Base-by-base conservation (phyloP, 2,797 vertebrate genomes). In the Vespertilio murinus region DNA sequence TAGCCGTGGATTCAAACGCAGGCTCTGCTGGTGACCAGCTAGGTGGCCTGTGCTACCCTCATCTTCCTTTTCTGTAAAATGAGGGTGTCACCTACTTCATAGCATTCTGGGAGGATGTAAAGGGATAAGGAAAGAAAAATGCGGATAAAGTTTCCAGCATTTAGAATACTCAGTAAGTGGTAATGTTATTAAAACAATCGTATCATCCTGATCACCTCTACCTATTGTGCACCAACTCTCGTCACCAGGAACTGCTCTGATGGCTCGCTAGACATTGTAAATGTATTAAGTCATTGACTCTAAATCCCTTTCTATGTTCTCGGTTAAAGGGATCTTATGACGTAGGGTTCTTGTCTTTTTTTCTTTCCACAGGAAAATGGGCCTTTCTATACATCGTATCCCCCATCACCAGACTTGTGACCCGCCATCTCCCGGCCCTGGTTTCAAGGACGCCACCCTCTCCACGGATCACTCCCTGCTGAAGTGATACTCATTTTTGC, bases 381-480 rank as follows among this genome's bases (percentile, higher is more conserved):
- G 96, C 98, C 98, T 61, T 98, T 98, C 96, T 98, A 97, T 85
- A 96, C 98, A 10, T 98, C 98, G 2, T 98, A 98, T 35, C 98
- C 98, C 65, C 98, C 99, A n/a, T 99, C 99, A 91, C 98, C 98
- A 79, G 97, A 98, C 92, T 98, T 99, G 97, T 99, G 98, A 99
- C 95, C 95, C 90, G 49, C 95, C 96, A 7, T 95, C 91, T 84
- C 96, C 89, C 23, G 18, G 91, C 92, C 94, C 97, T 96, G 92
- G 88, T 96, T 96, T 96, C 96, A 93, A 54, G 97, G 97, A 97
- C 96, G 70, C 71, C 81, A 59, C 88, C 64, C 77, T 92, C 59
- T 88, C 94, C 91, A 5, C 52, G 73, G 97, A 93, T 94, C 77
- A 52, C 97, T 96, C 92, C 97, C 97, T 98, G 92, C 88, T 93